Base-by-base conservation (phyloP, 2,888 invertebrate species). In the Xestia xanthographa region DNA sequence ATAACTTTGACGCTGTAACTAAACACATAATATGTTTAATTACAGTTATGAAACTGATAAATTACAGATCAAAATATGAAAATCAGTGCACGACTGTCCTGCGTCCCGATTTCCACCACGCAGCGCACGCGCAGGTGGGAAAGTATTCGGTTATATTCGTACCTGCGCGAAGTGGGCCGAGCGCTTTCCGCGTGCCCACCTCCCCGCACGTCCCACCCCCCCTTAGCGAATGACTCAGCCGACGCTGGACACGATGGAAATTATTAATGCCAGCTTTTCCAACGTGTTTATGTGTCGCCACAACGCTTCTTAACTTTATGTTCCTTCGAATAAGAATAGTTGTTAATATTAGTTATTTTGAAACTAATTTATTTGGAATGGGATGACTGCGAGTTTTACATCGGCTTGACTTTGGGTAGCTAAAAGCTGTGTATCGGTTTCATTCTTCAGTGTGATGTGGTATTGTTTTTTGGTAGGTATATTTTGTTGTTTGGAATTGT, bases 81-180 rank as follows among this genome's bases (percentile, higher is more conserved):
- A 73, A 79, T 79, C 43, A 87, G 87, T 77, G 56, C 77, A 58
- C 83, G 91, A 88, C 83, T 85, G 91, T 93, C 83, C 91, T 75
- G 79, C 84, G 91, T 92, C 84, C 92, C 82, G 83, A 88, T 93
- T 88, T 91, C 91, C 90, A 90, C 91, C 90, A 92, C 90, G 89
- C 89, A 86, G 87, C 86, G 84, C 84, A 38, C 78, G 83, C 91
- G 93, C 94, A 96, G 95, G 95, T 95, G 95, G 95, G 93, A 91
- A 93, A 94, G 92, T 95, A 95, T 95, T 95, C 94, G 91, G 93
- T 94, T 96, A 96, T 95, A 95, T 95, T 92, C 90, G 95, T 95
- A 94, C 95, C 93, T 94, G 94, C 87, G 89, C 89, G 88, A 95
- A 95, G 93, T 96, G 94, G 95, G 94, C 88, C 95, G 94, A 93